phyloP scores from a whole-genome alignment of 2,113 vertebrate genomes.

The Bettongia penicillata region DNA sequence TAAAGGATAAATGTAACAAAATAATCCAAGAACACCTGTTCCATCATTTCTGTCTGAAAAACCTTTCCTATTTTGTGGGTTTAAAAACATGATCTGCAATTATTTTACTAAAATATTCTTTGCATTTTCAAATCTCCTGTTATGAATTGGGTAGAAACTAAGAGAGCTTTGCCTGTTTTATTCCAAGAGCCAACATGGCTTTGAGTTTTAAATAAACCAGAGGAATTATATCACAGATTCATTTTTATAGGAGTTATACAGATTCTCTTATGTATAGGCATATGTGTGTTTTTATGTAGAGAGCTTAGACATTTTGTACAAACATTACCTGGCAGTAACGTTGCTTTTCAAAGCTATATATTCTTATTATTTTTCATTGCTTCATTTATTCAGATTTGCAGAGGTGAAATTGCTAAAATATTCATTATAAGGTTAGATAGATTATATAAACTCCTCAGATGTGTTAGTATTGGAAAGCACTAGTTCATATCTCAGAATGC shows the following conservation, averaged over 20 bases:
- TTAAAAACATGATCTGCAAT: neutral
- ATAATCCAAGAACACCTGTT: neutral
- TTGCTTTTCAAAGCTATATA: neutral
- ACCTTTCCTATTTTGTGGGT: neutral
- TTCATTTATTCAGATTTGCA: conserved; percentile 48
- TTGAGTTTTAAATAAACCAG: conserved; percentile 9
- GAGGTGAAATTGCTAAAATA: conserved; percentile 30
- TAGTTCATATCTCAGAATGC: conserved; percentile 11
- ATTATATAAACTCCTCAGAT: conserved; percentile 29
- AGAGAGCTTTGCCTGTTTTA: neutral
- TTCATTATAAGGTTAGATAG: conserved; percentile 16
- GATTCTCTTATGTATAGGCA: neutral
- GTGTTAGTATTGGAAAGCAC: neutral
- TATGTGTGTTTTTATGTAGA: conserved; percentile 18
- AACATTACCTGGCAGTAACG: neutral
- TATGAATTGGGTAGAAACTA: conserved; percentile 11
- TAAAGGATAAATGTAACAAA: conserved; percentile 5
- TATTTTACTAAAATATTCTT: neutral
- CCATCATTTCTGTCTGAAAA: neutral
- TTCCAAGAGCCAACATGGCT: neutral
- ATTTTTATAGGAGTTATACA: conserved; percentile 19
- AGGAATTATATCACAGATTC: conserved; percentile 13
- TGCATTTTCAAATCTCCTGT: neutral
- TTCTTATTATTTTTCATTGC: neutral
- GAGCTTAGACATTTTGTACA: conserved; percentile 42